Percentiles rank a stretch among this genome's conserved stretches.
These are phyloP conservation scores for Halisarca cf. caerulea DNA, from an alignment of 37 sponge, comb jelly and placozoan genomes.

Conservation along the genomic window DNA sequence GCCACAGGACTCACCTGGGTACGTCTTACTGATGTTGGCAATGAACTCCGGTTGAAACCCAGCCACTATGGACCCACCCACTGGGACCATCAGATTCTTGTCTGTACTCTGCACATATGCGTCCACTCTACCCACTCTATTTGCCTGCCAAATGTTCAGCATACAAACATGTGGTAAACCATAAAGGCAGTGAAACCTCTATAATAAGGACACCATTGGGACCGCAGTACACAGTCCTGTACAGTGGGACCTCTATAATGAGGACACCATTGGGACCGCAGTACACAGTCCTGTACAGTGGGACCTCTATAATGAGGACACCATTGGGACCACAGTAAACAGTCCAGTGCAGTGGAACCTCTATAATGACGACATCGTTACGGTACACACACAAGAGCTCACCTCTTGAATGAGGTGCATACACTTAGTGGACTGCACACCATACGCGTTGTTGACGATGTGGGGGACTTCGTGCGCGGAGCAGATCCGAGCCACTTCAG, in stretches of 20 bases:
- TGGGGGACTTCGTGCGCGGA: conserved; percentile 75
- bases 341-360: too few species aligned
- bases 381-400: too few species aligned
- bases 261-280: too few species aligned
- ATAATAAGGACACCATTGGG: too few species aligned
- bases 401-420: conserved; percentile 88
- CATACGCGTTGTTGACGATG: conserved; percentile 97
- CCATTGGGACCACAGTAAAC: too few species aligned
- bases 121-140: conserved; percentile 82
- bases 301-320: too few species aligned
- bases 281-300: too few species aligned
- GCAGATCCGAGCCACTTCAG: conserved; percentile 77
- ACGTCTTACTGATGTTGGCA: conserved; percentile 66
- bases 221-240: too few species aligned
- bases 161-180: neutral
- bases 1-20: conserved; percentile 76
- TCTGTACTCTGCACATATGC: conserved; percentile 97
- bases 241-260: too few species aligned
- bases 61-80: conserved; percentile 93
- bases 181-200: neutral
- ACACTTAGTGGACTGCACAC: conserved; percentile 92
- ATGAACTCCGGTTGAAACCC: conserved; percentile 70
- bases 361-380: too few species aligned
- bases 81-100: conserved; percentile 98
- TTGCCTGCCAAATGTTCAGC: too few species aligned